Base-by-base conservation (phyloP, 2,888 invertebrate genomes). In the Chalcis sispes region DNA sequence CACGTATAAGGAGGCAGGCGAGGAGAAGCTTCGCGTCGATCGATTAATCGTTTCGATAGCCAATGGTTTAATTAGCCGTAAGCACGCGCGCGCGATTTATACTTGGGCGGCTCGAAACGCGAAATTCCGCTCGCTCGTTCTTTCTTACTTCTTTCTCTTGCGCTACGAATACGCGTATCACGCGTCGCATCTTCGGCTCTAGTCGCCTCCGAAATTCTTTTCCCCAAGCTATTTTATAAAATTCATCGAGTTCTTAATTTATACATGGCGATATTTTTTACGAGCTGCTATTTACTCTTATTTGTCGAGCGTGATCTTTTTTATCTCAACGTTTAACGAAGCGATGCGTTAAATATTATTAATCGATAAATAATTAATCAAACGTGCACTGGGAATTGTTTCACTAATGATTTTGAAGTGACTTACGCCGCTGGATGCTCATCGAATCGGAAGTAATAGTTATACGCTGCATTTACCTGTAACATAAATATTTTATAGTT, bases 41-140 rank as follows among this genome's bases (percentile, higher is more conserved):
- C 82, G 85, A 85, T 85, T 83, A 85, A 85, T 85, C 82, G 83
- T 80, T 79, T 81, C 82, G 85, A 84, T 85, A 85, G 81, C 81
- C 83, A 83, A 83, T 81, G 83, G 82, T 85, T 85, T 85, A 84
- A 86, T 85, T 86, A 85, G 81, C 82, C 79, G 80, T 75, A 52
- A 69, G 56, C 64, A 48, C 67, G 54, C 62, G 69, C 72, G 48
- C 59, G 54, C 64, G 62, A 77, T 77, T 77, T 77, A 77, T 77
- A 73, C 69, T 61, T 66, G 65, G 76, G 75, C 77, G 79, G 79
- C 76, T 20, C 79, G 80, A 81, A 77, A 79, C 76, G 46, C 72
- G 79, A 82, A 82, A 82, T 80, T 80, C 78, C 77, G 79, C 76
- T 80, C 32, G 7, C 18, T 23, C 58, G 32, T 42, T 8, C 58